Evolutionary conservation across 2,888 invertebrate species (phyloP).

Genomic region (Zaprionus bogoriensis): DNA sequence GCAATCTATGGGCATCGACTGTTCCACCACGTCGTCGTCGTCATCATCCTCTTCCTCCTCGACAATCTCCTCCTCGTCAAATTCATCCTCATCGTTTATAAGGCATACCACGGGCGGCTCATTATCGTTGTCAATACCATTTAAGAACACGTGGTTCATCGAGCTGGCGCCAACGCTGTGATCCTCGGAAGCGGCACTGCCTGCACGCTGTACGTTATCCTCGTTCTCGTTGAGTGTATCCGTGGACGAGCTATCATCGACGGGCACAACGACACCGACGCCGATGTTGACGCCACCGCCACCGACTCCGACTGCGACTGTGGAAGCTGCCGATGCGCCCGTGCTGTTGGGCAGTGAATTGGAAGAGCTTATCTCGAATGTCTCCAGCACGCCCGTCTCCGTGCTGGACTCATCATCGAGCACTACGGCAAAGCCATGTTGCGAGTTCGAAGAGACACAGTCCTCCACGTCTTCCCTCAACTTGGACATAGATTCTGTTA

Average conservation of each 20-base stretch:
- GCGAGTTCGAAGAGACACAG: constrained; percentile 74
- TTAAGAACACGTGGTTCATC: constrained; percentile 45
- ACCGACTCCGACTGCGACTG: constrained; percentile 35
- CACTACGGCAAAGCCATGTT: constrained; percentile 75
- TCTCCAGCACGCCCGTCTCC: constrained; percentile 70
- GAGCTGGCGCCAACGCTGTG: constrained; percentile 38
- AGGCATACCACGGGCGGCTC: constrained; percentile 72
- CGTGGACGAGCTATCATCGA: constrained; percentile 77
- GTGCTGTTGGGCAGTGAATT: constrained; percentile 70
- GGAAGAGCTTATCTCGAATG: constrained; percentile 79
- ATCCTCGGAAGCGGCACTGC: constrained; percentile 24
- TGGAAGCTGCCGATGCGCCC: constrained; percentile 34
- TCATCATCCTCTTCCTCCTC: constrained; percentile 51
- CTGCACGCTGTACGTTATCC: constrained; percentile 3
- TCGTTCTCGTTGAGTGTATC: constrained; percentile 66
- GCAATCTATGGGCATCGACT: constrained; percentile 37
- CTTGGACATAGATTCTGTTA: constrained; percentile 73
- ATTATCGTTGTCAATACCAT: constrained; percentile 46
- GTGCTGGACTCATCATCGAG: constrained; percentile 78
- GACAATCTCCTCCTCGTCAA: constrained; percentile 60
- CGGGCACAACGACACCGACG: constrained; percentile 62
- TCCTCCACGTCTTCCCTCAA: constrained; percentile 71
- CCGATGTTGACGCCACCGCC: constrained; percentile 49
- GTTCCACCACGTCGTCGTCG: constrained; percentile 43
- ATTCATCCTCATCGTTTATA: constrained; percentile 78